phyloP scores from a whole-genome alignment of 1,140 invertebrate species.

The Eulimnadia texana region DNA sequence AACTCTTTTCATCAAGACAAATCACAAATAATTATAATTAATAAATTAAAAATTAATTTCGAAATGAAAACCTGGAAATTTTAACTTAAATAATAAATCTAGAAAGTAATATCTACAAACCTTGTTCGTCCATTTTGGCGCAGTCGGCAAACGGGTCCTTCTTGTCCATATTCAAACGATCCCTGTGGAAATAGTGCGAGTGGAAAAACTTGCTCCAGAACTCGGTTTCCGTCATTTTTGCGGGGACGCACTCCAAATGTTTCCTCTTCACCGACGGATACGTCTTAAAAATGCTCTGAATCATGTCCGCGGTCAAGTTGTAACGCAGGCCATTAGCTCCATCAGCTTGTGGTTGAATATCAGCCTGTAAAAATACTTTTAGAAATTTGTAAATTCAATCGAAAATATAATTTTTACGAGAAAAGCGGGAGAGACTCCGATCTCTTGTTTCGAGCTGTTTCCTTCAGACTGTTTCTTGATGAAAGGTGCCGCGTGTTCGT shows the following conservation, averaged over 20 bases:
- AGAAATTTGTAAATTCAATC: background rate
- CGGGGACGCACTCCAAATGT: constrained; percentile 90
- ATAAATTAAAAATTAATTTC: no score
- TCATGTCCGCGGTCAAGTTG: constrained; percentile 91
- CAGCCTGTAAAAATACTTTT: constrained; percentile 39
- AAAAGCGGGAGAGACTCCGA: constrained; percentile 78
- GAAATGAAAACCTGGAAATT: no score
- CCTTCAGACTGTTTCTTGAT: constrained; percentile 49
- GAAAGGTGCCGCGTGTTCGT: constrained; percentile 54
- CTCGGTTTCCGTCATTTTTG: constrained; percentile 85
- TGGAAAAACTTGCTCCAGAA: constrained; percentile 99
- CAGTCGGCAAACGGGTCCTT: constrained; percentile 94
- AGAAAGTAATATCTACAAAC: no score
- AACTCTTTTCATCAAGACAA: no score
- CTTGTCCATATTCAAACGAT: constrained; percentile 70
- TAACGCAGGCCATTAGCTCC: constrained; percentile 94
- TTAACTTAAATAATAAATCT: no score
- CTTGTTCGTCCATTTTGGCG: constrained; percentile 85
- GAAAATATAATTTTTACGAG: constrained; percentile 30
- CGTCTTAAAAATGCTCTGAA: constrained; percentile 96
- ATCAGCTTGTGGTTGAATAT: constrained; percentile 93
- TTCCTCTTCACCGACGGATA: constrained; percentile 97
- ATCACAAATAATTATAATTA: no score
- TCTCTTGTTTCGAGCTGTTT: constrained; percentile 58
- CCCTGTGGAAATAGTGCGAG: constrained; percentile 98